A percentile compares a stretch with the other conserved stretches of the same genome.
These are phyloP conservation scores for Sinonovacula constricta DNA, from an alignment of 1,140 invertebrate species.

Conservation along the genomic window DNA sequence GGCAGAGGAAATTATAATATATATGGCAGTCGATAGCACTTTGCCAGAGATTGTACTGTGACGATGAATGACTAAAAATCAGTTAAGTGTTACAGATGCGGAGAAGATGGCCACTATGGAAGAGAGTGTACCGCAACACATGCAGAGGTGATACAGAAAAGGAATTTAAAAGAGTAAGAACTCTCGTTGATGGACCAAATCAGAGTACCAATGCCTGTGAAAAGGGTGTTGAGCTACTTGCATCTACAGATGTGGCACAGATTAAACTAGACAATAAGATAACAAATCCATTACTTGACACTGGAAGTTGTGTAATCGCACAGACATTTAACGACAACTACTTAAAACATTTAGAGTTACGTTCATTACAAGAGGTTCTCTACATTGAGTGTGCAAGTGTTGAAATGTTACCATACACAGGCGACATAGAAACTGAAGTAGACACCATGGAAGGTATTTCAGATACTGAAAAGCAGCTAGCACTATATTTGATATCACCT, in stretches of 20 bases:
- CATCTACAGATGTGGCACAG: no score
- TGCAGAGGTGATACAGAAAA: no score
- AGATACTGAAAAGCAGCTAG: constrained; percentile 2
- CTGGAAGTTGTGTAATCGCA: constrained; percentile 36
- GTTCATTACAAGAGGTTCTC: no score
- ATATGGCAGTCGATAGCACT: neutral
- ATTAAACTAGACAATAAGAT: neutral
- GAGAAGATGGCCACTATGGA: neutral
- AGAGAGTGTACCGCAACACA: constrained; percentile 16
- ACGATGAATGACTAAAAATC: neutral
- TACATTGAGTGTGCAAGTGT: constrained; percentile 39
- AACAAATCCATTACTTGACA: constrained; percentile 34
- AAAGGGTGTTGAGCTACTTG: neutral
- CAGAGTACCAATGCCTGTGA: neutral
- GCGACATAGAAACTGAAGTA: constrained; percentile 39
- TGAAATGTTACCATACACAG: constrained; percentile 25
- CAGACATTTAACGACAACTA: no score
- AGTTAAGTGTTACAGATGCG: constrained; percentile 7
- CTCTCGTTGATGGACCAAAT: constrained; percentile 7
- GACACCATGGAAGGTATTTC: no score
- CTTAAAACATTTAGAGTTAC: no score
- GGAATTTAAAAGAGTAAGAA: constrained; percentile 27
- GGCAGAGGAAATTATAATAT: neutral
- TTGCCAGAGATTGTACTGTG: neutral
- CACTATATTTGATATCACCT: constrained; percentile 12